Evolutionary conservation across 53 echinoderm and acorn worm species (phyloP).

Genomic region (Actinopyga echinites): DNA sequence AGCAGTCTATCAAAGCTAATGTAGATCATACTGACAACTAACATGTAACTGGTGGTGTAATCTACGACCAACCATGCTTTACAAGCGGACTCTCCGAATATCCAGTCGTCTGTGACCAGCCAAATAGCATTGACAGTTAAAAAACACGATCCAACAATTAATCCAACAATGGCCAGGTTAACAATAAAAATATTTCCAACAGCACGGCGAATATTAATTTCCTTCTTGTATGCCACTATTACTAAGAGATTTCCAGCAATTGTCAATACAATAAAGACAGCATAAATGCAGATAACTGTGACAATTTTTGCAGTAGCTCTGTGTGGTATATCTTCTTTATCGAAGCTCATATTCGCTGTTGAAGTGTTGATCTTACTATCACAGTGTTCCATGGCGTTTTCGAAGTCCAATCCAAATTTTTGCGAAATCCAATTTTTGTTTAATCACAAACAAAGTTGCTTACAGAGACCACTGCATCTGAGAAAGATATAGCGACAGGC

Average conservation of each 20-base stretch:
- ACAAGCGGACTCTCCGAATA: conserved; percentile 68
- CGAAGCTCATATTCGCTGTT: too few species aligned
- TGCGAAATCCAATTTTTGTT: too few species aligned
- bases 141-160: conserved; percentile 55
- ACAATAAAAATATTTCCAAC: conserved; percentile 71
- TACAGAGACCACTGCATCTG: too few species aligned
- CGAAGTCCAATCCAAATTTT: too few species aligned
- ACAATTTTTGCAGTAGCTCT: too few species aligned
- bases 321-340: too few species aligned
- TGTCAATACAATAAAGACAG: conserved; percentile 47
- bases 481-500: too few species aligned
- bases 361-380: too few species aligned
- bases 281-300: neutral
- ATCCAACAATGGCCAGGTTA: conserved; percentile 64
- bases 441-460: too few species aligned
- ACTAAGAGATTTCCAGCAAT: conserved; percentile 70
- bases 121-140: conserved; percentile 64
- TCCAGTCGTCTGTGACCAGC: conserved; percentile 56
- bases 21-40: conserved; percentile 59
- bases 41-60: conserved; percentile 59
- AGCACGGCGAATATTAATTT: conserved; percentile 46
- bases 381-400: too few species aligned
- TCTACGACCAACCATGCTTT: conserved; percentile 73
- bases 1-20: conserved; percentile 75
- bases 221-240: conserved; percentile 59